Conservation (phyloP, 2,797 vertebrate species). For the Chloroceryle amazona region DNA sequence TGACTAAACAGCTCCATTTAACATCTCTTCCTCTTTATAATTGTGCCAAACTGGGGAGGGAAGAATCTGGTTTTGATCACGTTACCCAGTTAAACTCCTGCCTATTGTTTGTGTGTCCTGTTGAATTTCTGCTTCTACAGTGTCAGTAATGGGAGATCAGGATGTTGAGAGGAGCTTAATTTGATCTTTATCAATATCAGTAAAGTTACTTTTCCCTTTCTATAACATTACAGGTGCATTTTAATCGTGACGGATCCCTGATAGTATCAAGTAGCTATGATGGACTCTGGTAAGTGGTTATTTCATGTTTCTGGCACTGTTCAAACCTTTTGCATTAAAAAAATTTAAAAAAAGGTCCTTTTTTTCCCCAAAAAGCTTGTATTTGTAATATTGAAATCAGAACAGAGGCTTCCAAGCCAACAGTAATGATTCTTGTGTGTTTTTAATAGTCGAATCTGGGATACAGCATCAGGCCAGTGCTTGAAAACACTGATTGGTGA, state of each 20-base stretch:
- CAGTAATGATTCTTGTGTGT: neutral
- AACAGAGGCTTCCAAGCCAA: neutral
- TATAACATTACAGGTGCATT: slow-evolving; percentile 89
- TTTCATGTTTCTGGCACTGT: neutral
- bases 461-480: slow-evolving; percentile 98
- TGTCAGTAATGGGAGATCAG: neutral
- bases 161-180: neutral
- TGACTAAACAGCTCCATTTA: neutral
- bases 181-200: neutral
- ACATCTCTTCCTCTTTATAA: neutral
- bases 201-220: neutral
- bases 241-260: slow-evolving; percentile 97
- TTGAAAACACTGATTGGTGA: slow-evolving; percentile 99
- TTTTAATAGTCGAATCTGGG: slow-evolving; percentile 94
- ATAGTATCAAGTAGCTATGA: slow-evolving; percentile 99
- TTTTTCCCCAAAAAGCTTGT: neutral
- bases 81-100: neutral
- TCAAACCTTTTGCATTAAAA: neutral
- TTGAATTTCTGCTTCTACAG: neutral
- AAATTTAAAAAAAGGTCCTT: neutral
- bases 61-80: neutral
- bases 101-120: neutral
- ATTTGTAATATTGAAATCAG: neutral
- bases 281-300: slow-evolving; percentile 91
- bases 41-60: neutral